Evolutionary conservation across 2,888 invertebrate genomes (phyloP), one percentile per base, ranked within the genome.

Genomic region (Epinotia ramella): DNA sequence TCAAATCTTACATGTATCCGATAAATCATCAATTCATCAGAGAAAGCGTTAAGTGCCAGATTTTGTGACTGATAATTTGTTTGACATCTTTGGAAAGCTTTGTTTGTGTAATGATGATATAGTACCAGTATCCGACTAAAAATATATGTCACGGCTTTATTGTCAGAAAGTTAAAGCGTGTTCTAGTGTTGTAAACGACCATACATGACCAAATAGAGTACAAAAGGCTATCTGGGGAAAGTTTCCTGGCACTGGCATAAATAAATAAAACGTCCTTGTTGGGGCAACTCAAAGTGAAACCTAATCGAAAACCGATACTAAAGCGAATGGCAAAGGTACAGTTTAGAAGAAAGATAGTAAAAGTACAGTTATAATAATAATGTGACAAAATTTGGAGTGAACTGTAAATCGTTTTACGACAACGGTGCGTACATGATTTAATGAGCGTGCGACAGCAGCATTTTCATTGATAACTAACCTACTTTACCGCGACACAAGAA

Each of bases 401-500:
- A 76, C 67, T 67, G 72, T 76, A 76, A 76, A 76, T 63, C n/a
- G 72, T 67, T 72, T 67, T 57, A 76, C 67, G 44, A 72, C 62
- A 46, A 72, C 53, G 64, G 62, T 56, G 76, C 76, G 72, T 72
- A 63, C 28, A 57, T 72, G 72, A 76, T 76, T 76, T 67, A 72
- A 76, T 62, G 46, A 71, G 67, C 76, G 72, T 72, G 72, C 62
- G 76, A 76, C 76, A 63, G 62, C 44, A 44, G 53, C 57, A 28
- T 63, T 72, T 71, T 72, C 71, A 76, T 76, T 71, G 66, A 76
- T 76, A 72, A 76, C n/a, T 57, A 72, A 67, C 66, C 71, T 62
- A 66, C 44, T 76, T 71, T 53, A 56, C 56, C 44, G 62, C n/a
- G 11, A 71, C 18, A 24, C 76, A 46, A 76, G 65, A 71, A 76